Percentiles rank a stretch among this genome's conserved stretches.
Conservation (phyloP, 2,888 invertebrate species). For the Azorinus chamasolen region DNA sequence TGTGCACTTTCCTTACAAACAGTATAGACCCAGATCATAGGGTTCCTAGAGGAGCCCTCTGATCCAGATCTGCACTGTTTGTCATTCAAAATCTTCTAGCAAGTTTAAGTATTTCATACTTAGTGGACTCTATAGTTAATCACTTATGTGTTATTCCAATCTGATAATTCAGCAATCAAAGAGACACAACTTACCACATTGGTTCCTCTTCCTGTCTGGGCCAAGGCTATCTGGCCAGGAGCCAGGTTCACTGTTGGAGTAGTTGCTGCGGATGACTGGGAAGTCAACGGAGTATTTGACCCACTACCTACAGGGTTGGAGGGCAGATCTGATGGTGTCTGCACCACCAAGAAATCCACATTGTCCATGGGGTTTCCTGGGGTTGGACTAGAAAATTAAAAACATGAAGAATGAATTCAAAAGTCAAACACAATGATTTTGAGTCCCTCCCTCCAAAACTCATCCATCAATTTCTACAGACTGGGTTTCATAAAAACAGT, state of each 20-base stretch:
- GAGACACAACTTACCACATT: slow-evolving; percentile 84
- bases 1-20: no score
- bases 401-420: neutral
- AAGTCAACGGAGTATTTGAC: slow-evolving; percentile 68
- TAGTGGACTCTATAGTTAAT: no score
- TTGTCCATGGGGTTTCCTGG: slow-evolving; percentile 65
- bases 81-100: no score
- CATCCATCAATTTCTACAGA: no score
- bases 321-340: slow-evolving; percentile 89
- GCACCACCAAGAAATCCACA: slow-evolving; percentile 93
- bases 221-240: slow-evolving; percentile 68
- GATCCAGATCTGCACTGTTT: no score
- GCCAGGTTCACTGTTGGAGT: slow-evolving; percentile 73
- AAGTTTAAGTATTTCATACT: no score
- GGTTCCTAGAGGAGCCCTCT: no score
- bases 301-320: slow-evolving; percentile 59
- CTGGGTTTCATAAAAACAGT: no score
- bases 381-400: slow-evolving; percentile 62
- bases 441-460: no score
- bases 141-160: no score
- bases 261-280: slow-evolving; percentile 62
- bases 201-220: slow-evolving; percentile 84
- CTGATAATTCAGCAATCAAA: no score
- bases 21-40: no score
- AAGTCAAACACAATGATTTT: neutral